A percentile compares a stretch with the other conserved stretches of the same genome.
Evolutionary conservation across 2,797 vertebrate genomes (phyloP).

Genomic region (Trachops cirrhosus): DNA sequence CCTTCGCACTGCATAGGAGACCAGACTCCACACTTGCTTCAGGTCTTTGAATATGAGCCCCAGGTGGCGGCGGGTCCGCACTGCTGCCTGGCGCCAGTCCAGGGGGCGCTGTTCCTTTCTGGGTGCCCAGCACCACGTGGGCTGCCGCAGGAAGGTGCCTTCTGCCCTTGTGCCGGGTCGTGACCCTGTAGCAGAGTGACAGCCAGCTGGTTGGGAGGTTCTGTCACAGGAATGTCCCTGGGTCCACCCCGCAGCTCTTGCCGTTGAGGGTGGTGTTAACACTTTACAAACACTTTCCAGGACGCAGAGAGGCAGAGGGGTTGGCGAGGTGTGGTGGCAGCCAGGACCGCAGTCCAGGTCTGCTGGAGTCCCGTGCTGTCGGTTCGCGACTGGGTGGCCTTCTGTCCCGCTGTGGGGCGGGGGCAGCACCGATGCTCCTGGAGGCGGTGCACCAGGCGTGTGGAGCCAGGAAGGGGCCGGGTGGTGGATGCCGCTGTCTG

Average conservation of each 20-base stretch:
- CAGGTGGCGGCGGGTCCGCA: background rate
- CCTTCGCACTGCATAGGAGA: background rate
- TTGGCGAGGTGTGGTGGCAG: background rate
- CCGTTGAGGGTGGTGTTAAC: too few species aligned
- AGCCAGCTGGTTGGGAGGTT: background rate
- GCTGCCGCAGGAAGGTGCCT: accelerated
- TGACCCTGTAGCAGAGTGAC: background rate
- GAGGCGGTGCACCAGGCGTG: background rate
- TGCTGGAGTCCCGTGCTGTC: background rate
- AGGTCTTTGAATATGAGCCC: background rate
- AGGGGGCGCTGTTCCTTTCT: background rate
- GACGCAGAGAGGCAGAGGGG: background rate
- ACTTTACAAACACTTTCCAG: accelerated
- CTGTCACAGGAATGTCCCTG: background rate
- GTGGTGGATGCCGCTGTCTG: background rate
- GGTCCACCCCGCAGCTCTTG: background rate
- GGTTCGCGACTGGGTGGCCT: background rate
- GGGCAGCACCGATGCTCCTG: accelerated
- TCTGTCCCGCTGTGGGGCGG: accelerated
- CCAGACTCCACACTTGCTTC: background rate
- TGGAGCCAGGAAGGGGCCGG: background rate
- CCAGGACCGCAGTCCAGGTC: background rate
- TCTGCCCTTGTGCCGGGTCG: background rate
- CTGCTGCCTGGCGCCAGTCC: background rate
- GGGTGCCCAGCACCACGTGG: background rate